Evolutionary conservation across 2,113 vertebrate genomes (phyloP).

Genomic region (Grus americana): DNA sequence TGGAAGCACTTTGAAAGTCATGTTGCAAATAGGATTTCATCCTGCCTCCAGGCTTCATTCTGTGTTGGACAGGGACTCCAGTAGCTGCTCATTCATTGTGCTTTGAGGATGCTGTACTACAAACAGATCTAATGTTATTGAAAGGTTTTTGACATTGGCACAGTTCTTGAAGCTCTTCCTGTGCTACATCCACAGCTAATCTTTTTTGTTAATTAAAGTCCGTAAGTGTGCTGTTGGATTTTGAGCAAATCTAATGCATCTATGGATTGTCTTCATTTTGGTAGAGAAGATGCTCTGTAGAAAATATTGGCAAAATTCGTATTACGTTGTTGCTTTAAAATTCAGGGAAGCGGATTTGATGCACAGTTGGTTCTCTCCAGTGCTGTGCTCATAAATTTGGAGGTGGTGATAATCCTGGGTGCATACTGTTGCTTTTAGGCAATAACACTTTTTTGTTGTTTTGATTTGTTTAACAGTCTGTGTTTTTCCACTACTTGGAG

Average conservation of each 20-base stretch:
- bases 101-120: background rate
- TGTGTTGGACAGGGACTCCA: background rate
- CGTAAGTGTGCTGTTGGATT: background rate
- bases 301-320: background rate
- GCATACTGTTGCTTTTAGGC: background rate
- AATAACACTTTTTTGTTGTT: background rate
- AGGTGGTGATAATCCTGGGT: background rate
- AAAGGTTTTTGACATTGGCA: background rate
- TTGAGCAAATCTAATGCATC: background rate
- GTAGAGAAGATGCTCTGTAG: background rate
- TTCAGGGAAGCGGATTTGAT: background rate
- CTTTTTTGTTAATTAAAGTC: background rate
- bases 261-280: fast-evolving
- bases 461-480: background rate
- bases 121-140: background rate
- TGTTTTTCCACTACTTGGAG: background rate
- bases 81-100: background rate
- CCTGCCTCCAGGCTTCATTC: background rate
- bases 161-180: background rate
- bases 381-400: background rate
- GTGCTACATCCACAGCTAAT: background rate
- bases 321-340: background rate
- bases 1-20: background rate
- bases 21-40: background rate
- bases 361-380: background rate